Evolutionary conservation across 2,113 vertebrate genomes (phyloP).

Genomic region (Hydropotes inermis): DNA sequence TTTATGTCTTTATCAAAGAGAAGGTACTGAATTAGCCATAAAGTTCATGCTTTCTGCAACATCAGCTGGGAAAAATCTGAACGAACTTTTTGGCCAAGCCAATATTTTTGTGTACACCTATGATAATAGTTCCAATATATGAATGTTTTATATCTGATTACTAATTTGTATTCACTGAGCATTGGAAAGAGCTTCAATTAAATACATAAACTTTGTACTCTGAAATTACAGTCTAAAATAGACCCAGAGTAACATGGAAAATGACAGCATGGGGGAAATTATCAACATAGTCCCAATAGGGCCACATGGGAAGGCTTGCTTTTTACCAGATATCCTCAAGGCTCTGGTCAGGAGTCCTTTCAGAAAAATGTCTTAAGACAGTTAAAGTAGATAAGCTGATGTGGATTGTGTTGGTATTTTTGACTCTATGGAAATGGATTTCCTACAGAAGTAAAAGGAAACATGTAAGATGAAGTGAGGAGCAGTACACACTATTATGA

Average conservation of each 20-base stretch:
- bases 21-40: neutral
- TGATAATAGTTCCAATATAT: neutral
- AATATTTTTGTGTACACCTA: neutral
- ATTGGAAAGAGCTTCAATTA: neutral
- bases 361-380: neutral
- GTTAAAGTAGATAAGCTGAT: neutral
- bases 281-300: rapidly evolving
- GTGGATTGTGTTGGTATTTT: neutral
- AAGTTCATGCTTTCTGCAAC: neutral
- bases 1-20: neutral
- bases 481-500: neutral
- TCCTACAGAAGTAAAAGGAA: neutral
- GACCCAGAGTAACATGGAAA: neutral
- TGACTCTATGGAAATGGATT: neutral
- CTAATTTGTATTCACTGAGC: neutral
- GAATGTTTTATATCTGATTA: neutral
- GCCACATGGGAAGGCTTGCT: neutral
- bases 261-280: rapidly evolving
- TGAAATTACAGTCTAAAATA: neutral
- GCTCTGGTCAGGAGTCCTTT: neutral
- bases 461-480: neutral
- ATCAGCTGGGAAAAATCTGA: neutral
- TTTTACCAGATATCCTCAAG: neutral
- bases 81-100: neutral
- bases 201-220: neutral